These are phyloP conservation scores for Prunella strophiata DNA, from an alignment of 2,797 vertebrate genomes.

Conservation along the genomic window DNA sequence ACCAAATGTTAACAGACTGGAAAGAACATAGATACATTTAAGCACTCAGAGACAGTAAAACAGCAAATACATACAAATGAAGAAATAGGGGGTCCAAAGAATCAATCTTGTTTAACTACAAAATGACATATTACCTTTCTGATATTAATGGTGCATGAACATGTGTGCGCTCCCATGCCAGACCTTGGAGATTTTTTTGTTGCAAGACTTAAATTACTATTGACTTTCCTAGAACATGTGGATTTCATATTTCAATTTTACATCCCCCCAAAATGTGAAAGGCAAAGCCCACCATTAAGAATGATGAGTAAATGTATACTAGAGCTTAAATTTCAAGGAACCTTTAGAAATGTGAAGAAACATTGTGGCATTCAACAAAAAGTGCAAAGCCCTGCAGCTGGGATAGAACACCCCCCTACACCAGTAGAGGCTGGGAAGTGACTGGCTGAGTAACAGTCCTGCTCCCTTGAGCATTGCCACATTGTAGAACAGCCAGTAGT, in stretches of 20 bases:
- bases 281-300: background rate
- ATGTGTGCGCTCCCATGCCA: background rate
- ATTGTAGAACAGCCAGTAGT: background rate
- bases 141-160: background rate
- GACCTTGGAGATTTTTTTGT: background rate
- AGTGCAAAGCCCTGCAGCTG: background rate
- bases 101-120: background rate
- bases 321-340: background rate
- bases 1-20: background rate
- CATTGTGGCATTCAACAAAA: background rate
- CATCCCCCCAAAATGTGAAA: background rate
- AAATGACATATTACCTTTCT: background rate
- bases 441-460: background rate
- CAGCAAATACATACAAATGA: background rate
- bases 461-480: background rate
- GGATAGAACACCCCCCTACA: background rate
- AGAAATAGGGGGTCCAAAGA: background rate
- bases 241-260: background rate
- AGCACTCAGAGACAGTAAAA: background rate
- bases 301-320: background rate
- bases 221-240: background rate
- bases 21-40: background rate
- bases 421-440: background rate
- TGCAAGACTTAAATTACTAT: background rate
- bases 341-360: background rate